These are phyloP conservation scores for Apantesis nais DNA, from an alignment of 2,888 invertebrate genomes.

Conservation along the genomic window DNA sequence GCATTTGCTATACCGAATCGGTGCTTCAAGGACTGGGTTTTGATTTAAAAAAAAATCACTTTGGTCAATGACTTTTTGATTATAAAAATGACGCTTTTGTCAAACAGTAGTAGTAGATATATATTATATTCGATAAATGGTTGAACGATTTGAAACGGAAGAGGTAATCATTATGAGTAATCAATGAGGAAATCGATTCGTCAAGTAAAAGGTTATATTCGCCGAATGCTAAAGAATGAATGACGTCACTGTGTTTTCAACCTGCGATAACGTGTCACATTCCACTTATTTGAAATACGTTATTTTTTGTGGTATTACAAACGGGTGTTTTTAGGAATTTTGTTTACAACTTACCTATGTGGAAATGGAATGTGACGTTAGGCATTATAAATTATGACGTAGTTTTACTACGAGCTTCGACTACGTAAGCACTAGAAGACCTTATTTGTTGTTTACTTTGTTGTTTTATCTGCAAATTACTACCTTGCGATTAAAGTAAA, in stretches of 20 bases:
- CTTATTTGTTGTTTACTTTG: neutral
- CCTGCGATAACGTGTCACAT: slow-evolving; percentile 2
- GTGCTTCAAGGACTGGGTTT: neutral
- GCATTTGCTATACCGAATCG: neutral
- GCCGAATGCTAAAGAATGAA: slow-evolving; percentile 26
- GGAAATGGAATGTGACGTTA: neutral
- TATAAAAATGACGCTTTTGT: neutral
- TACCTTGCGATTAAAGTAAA: too few species aligned
- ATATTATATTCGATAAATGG: neutral
- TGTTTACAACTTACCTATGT: neutral
- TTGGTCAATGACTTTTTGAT: too few species aligned
- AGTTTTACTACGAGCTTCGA: neutral
- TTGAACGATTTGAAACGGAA: slow-evolving; percentile 3
- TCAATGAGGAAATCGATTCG: slow-evolving; percentile 32
- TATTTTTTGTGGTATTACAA: neutral
- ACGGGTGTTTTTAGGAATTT: neutral
- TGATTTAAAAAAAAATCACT: neutral
- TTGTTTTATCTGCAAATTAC: too few species aligned
- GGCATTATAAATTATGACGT: neutral
- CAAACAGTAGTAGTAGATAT: neutral
- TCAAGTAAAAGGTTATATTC: slow-evolving; percentile 25
- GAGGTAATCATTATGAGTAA: slow-evolving; percentile 16
- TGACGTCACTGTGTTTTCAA: slow-evolving; percentile 24
- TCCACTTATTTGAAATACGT: neutral
- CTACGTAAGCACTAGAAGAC: neutral